Conservation (phyloP, 2,797 vertebrate species). For the Tarsius wallacei region DNA sequence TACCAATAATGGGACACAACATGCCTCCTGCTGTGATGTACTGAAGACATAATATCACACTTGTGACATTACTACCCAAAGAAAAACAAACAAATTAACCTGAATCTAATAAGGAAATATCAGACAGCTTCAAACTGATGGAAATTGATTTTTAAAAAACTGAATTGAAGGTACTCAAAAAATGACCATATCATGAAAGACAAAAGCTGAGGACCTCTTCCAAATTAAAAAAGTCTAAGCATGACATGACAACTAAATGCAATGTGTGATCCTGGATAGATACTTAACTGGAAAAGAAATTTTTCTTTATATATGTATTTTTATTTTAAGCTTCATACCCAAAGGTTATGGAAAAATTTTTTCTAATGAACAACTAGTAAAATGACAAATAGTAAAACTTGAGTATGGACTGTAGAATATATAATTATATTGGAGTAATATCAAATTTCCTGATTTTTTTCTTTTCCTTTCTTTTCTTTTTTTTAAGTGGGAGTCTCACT, state of each 20-base stretch:
- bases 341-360: no score
- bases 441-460: conserved; percentile 31
- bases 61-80: neutral
- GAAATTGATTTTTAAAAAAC: neutral
- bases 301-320: neutral
- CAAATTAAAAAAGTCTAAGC: neutral
- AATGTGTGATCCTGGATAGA: neutral
- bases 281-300: conserved; percentile 26
- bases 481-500: neutral
- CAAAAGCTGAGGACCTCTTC: neutral
- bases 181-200: neutral
- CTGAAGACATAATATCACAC: neutral
- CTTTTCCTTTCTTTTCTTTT: conserved; percentile 4
- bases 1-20: neutral
- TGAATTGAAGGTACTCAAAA: no score
- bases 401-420: neutral
- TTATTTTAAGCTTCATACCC: no score
- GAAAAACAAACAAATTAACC: neutral
- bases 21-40: neutral
- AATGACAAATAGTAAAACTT: neutral
- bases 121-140: neutral
- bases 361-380: neutral
- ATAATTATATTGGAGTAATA: conserved; percentile 2
- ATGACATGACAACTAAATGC: neutral
- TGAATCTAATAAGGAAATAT: neutral